These are phyloP conservation scores for Spheniscus mendiculus DNA, from an alignment of 2,113 vertebrate species.

Conservation along the genomic window DNA sequence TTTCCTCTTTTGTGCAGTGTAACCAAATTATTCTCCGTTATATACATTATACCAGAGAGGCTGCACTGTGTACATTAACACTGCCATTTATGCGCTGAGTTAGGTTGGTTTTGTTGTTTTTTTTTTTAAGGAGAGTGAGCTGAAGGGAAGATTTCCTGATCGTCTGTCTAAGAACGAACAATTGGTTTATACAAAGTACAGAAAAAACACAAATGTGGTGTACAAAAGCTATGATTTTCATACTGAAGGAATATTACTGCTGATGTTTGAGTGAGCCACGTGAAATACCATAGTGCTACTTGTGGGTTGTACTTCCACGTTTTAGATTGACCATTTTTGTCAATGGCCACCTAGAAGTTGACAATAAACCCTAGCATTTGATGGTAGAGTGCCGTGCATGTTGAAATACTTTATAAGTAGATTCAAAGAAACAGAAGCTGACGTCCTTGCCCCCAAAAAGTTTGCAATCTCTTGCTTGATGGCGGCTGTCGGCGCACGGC, in stretches of 20 bases:
- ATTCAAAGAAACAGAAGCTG: neutral
- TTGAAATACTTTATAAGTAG: neutral
- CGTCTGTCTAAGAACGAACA: neutral
- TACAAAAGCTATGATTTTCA: neutral
- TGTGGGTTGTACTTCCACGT: neutral
- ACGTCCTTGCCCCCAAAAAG: neutral
- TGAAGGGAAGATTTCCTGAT: neutral
- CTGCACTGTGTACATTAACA: neutral
- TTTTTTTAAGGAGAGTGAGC: neutral
- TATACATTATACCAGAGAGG: neutral
- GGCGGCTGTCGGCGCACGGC: neutral
- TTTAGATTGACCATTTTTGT: neutral
- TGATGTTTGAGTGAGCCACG: neutral
- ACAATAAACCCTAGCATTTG: neutral
- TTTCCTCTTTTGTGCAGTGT: neutral
- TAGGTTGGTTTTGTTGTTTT: neutral
- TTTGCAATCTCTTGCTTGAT: neutral
- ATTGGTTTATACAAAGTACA: neutral
- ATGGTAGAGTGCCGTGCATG: neutral
- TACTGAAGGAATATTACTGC: neutral
- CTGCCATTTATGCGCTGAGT: neutral
- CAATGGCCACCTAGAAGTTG: neutral
- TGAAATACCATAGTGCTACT: neutral
- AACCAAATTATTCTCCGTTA: neutral
- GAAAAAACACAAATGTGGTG: neutral